A percentile compares a stretch with the other conserved stretches of the same genome.
phyloP scores from a whole-genome alignment of 2,113 vertebrate species.

The Pogonocichla stellata region DNA sequence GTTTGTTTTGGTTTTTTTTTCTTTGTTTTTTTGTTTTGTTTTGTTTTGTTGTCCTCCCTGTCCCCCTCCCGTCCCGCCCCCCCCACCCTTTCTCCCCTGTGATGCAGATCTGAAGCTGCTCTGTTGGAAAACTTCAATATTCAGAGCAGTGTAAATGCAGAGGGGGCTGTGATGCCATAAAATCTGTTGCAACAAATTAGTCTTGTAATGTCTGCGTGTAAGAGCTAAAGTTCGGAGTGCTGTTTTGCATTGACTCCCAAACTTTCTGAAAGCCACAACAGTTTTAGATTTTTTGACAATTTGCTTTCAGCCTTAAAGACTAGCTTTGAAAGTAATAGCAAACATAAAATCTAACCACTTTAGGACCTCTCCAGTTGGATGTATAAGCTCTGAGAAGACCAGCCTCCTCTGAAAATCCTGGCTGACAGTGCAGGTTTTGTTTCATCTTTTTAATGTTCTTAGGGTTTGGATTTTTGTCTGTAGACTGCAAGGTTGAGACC shows the following conservation, averaged over 20 bases:
- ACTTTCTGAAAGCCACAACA: neutral
- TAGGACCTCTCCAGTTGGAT: neutral
- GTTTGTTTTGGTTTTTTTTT: too few species aligned
- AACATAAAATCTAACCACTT: neutral
- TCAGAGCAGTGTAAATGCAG: neutral
- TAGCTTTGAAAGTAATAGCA: neutral
- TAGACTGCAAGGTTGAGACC: neutral
- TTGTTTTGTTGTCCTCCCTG: too few species aligned
- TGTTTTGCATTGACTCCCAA: neutral
- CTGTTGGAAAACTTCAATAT: neutral
- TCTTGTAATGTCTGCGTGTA: neutral
- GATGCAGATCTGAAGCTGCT: neutral
- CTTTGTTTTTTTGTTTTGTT: too few species aligned
- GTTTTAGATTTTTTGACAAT: neutral
- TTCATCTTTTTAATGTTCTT: neutral
- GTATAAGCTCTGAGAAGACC: neutral
- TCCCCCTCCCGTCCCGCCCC: too few species aligned
- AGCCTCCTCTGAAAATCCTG: neutral
- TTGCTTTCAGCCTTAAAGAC: neutral
- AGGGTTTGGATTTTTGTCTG: neutral
- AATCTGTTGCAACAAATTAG: neutral
- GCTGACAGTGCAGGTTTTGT: neutral
- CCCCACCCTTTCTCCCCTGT: fast-evolving
- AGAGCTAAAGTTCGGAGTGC: neutral
- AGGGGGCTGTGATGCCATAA: neutral